These are phyloP conservation scores for Pogonophryne albipinna DNA, from an alignment of 2,797 vertebrate species.

Conservation along the genomic window DNA sequence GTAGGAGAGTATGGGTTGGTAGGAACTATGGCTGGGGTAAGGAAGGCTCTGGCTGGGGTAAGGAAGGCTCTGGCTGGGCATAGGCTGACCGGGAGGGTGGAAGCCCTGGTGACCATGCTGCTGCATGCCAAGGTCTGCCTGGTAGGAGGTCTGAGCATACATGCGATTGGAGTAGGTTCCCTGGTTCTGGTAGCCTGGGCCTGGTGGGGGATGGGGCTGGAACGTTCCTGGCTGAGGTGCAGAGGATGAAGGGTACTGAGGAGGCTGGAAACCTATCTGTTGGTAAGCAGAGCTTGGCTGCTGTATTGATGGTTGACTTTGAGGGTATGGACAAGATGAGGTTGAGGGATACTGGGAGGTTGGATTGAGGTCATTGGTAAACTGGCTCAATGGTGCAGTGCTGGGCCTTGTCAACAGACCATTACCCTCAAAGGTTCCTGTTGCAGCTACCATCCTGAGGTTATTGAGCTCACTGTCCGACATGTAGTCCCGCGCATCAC, in stretches of 20 bases:
- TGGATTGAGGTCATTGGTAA: constrained; percentile 84
- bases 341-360: constrained; percentile 86
- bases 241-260: constrained; percentile 88
- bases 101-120: constrained; percentile 88
- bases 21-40: constrained; percentile 84
- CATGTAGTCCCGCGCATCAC: constrained; percentile 95
- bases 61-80: constrained; percentile 87
- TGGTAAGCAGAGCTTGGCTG: constrained; percentile 87
- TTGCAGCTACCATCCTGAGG: constrained; percentile 85
- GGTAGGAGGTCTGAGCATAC: constrained; percentile 87
- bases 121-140: constrained; percentile 88
- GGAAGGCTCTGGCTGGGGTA: constrained; percentile 88
- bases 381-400: constrained; percentile 89
- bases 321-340: constrained; percentile 89
- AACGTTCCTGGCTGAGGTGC: constrained; percentile 92
- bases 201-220: constrained; percentile 88
- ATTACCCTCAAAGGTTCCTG: constrained; percentile 85
- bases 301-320: constrained; percentile 85
- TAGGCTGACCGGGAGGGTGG: constrained; percentile 86
- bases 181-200: constrained; percentile 89
- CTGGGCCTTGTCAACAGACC: constrained; percentile 86
- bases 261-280: constrained; percentile 88
- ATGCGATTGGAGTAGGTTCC: constrained; percentile 86
- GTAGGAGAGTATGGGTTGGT: constrained; percentile 86
- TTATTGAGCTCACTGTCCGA: constrained; percentile 98